Conservation (phyloP, 30 jellyfish, hydroid and myxozoan genomes). For the Hydractinia echinata region DNA sequence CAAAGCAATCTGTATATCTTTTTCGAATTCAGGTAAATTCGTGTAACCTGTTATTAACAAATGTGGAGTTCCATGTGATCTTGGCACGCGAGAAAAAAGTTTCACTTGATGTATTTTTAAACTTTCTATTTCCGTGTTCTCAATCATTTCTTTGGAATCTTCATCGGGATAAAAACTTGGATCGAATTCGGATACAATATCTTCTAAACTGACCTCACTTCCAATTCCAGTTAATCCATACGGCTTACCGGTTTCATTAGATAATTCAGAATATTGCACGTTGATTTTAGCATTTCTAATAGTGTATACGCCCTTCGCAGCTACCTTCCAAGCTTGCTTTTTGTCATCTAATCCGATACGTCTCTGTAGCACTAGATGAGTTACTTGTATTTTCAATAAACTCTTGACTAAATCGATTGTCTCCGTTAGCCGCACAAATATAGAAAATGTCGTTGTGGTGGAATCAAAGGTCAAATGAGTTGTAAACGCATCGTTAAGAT, state of each 20-base stretch:
- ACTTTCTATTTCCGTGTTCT: conserved; percentile 74
- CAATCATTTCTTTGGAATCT: conserved; percentile 71
- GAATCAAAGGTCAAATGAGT: conserved; percentile 89
- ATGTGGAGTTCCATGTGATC: conserved; percentile 83
- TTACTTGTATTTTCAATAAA: conserved; percentile 46
- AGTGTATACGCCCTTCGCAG: conserved; percentile 74
- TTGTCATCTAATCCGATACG: conserved; percentile 40
- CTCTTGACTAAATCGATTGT: conserved; percentile 73
- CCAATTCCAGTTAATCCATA: conserved; percentile 86
- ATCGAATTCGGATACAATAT: conserved; percentile 74
- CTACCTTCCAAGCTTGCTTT: conserved; percentile 65
- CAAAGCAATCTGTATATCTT: conserved; percentile 65
- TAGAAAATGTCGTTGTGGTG: conserved; percentile 51
- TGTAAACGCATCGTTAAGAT: conserved; percentile 80
- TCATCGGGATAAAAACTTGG: conserved; percentile 68
- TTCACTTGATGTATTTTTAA: conserved; percentile 59
- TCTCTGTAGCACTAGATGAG: conserved; percentile 68
- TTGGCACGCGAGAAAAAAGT: conserved; percentile 79
- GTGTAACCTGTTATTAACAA: conserved; percentile 79
- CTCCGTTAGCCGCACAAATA: conserved; percentile 76
- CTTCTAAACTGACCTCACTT: conserved; percentile 52
- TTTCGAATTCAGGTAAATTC: conserved; percentile 87
- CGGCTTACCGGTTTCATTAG: conserved; percentile 64
- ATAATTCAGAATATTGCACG: conserved; percentile 81
- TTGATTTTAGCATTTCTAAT: conserved; percentile 69